A percentile compares a stretch with the other conserved stretches of the same genome.
Conservation (phyloP, 1,140 invertebrate species). For the Dendroctonus ponderosae region DNA sequence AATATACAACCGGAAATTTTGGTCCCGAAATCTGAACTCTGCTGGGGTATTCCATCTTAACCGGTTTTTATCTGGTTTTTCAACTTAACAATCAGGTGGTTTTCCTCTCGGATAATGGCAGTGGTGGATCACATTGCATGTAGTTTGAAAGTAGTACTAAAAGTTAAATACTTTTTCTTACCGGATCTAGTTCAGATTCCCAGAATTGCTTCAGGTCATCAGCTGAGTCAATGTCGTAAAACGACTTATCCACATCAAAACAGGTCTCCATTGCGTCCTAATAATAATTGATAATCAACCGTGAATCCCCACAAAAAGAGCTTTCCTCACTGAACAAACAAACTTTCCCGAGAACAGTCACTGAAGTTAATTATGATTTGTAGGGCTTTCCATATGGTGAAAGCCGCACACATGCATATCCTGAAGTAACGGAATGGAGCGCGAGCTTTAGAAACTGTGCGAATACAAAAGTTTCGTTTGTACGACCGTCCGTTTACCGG, state of each 20-base stretch:
- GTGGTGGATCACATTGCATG: background rate
- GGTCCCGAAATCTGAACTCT: no score
- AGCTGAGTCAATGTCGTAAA: slow-evolving; percentile 56
- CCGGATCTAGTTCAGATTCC: slow-evolving; percentile 75
- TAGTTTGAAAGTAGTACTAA: background rate
- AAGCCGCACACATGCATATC: slow-evolving; percentile 18
- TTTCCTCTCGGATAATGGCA: background rate
- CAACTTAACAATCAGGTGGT: slow-evolving; percentile 10
- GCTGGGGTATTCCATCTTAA: background rate
- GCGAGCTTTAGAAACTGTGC: background rate
- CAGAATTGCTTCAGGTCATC: slow-evolving; percentile 70
- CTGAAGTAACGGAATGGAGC: background rate
- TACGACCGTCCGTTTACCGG: slow-evolving; percentile 18
- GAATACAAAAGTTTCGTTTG: background rate
- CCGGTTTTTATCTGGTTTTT: slow-evolving; percentile 20
- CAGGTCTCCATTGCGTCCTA: slow-evolving; percentile 39
- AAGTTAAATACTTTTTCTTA: slow-evolving; percentile 50
- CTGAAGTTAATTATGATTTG: slow-evolving; percentile 6
- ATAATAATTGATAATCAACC: slow-evolving; percentile 2
- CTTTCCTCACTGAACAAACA: slow-evolving; percentile 12
- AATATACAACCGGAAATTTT: no score
- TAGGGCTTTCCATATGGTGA: slow-evolving; percentile 27
- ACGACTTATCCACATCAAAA: slow-evolving; percentile 43
- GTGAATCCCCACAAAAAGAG: slow-evolving; percentile 3
- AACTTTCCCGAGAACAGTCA: slow-evolving; percentile 9